Conservation (phyloP, 2,113 vertebrate species). For the Crypturellus undulatus region DNA sequence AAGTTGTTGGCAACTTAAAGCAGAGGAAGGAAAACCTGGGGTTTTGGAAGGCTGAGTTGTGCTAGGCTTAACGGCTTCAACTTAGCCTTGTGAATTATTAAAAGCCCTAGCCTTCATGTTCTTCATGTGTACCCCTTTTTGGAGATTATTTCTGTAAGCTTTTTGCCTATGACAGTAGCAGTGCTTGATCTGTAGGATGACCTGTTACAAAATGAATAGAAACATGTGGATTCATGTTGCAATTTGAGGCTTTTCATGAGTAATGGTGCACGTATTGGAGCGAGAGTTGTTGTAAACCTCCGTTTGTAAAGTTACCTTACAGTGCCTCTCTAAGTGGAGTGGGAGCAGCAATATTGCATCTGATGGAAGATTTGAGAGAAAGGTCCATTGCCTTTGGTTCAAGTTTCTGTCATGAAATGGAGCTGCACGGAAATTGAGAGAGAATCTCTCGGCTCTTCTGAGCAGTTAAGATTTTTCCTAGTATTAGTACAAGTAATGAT, state of each 20-base stretch:
- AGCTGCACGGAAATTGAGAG: background rate
- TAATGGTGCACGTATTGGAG: slow-evolving; percentile 1
- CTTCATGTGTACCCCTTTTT: background rate
- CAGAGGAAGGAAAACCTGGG: background rate
- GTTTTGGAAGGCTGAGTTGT: background rate
- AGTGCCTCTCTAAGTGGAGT: slow-evolving; percentile 21
- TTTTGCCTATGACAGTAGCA: background rate
- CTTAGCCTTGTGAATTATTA: background rate
- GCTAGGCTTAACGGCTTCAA: background rate
- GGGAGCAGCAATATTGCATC: slow-evolving; percentile 42
- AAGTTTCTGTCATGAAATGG: background rate
- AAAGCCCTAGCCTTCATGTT: background rate
- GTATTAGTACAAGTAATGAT: background rate
- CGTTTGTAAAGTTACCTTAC: slow-evolving; percentile 28
- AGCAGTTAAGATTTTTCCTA: background rate
- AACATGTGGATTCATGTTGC: background rate
- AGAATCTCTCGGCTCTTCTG: slow-evolving; percentile 3
- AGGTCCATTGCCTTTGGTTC: slow-evolving; percentile 31
- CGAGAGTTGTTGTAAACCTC: background rate
- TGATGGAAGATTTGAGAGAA: slow-evolving; percentile 22
- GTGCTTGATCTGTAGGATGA: background rate
- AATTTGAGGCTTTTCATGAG: background rate
- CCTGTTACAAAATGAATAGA: background rate
- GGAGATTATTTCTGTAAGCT: background rate
- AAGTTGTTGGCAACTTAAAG: background rate